phyloP scores from a whole-genome alignment of 1,140 invertebrate species.

The Aplysia californica region DNA sequence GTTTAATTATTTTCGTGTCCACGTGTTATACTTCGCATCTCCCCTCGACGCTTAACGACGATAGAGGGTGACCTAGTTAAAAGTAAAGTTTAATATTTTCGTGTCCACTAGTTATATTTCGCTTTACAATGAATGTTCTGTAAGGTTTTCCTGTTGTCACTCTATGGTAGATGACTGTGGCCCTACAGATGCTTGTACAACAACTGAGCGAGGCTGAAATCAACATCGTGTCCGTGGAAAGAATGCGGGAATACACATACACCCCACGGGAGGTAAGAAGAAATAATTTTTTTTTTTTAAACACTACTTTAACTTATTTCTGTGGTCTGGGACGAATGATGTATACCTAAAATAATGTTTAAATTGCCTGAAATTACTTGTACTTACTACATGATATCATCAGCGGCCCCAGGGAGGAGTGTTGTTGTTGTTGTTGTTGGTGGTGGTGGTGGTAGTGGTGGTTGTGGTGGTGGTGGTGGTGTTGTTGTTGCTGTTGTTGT shows the following conservation, averaged over 20 bases:
- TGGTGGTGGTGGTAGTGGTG: no score
- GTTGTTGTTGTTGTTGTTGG: no score
- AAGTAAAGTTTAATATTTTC: not conserved
- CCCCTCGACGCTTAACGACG: not conserved
- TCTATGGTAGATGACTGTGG: slow-evolving; percentile 4
- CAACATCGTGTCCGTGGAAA: slow-evolving; percentile 25
- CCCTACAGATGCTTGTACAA: not conserved
- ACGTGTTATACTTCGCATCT: not conserved
- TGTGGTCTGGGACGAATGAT: not conserved
- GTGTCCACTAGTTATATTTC: not conserved
- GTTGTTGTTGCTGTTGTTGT: not conserved
- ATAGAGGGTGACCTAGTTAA: not conserved
- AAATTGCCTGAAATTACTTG: not conserved
- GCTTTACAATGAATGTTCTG: not conserved
- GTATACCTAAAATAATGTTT: not conserved
- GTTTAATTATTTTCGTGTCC: no score
- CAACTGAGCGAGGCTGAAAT: slow-evolving; percentile 14
- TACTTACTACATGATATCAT: not conserved
- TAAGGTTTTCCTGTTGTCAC: not conserved
- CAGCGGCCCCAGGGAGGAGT: not conserved
- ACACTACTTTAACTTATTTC: not conserved
- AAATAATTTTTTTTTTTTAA: not conserved
- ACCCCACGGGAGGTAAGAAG: not conserved
- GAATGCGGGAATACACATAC: slow-evolving; percentile 12
- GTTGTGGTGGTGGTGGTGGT: no score